Conservation (phyloP, 2,888 invertebrate genomes). For the Lapara coniferarum region DNA sequence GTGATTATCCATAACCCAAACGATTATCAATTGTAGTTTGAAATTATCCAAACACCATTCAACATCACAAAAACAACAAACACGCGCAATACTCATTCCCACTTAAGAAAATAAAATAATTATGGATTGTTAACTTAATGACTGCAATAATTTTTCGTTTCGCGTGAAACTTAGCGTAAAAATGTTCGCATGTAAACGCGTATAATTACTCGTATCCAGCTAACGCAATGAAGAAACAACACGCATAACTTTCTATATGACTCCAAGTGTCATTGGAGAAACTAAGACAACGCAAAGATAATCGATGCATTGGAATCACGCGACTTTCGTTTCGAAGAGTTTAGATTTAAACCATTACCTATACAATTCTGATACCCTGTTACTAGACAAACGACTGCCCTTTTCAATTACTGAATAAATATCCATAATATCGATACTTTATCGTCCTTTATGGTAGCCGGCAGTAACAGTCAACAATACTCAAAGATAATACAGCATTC, state of each 20-base stretch:
- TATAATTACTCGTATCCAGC: background rate
- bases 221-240: background rate
- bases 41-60: too few species aligned
- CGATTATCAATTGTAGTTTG: too few species aligned
- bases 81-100: background rate
- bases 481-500: too few species aligned
- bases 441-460: too few species aligned
- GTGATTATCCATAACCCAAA: too few species aligned
- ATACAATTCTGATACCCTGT: too few species aligned
- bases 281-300: background rate
- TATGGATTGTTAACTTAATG: background rate
- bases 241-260: constrained; percentile 1
- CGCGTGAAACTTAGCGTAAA: background rate
- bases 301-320: background rate
- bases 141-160: background rate
- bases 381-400: too few species aligned
- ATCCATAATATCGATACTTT: too few species aligned
- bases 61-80: too few species aligned
- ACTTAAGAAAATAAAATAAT: background rate
- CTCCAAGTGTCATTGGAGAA: background rate
- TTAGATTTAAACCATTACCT: too few species aligned
- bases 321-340: background rate
- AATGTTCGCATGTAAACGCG: background rate
- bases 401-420: too few species aligned
- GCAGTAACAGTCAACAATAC: too few species aligned